Base-by-base conservation (phyloP, 2,797 vertebrate species). In the Typhlichthys eigenmanni region DNA sequence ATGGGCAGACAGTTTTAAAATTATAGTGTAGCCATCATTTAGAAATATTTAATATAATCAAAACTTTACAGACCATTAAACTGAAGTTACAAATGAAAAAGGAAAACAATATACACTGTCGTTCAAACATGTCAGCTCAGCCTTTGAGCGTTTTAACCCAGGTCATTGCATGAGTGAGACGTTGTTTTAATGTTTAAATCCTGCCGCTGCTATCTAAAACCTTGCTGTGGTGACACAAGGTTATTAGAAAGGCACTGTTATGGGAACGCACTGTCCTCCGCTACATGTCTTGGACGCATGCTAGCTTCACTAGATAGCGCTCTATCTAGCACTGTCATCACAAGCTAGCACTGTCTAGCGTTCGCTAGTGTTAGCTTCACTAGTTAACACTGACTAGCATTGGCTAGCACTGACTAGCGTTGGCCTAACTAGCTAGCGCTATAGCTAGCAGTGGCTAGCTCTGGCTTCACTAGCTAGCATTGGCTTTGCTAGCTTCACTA, bases 191-290 rank as follows among this genome's bases (percentile, higher is more conserved):
- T 19, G 66, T 71, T 70, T 55, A 76, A 65, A 63, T 78, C 62
- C 68, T 63, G 56, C 68, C 70, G 60, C 66, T 62, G 68, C 47
- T 72, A 51, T 65, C 72, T 55, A 61, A 62, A 72, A 72, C 66
- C 47, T 55, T 64, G 57, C 55, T 24, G 17, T 34, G 66, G 84
- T 55, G 57, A 47, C 58, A 57, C 83, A 82, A 84, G 74, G 76
- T 76, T 79, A 76, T 67, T 19, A 64, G 64, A 5, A 43, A 32
- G 78, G 50, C 57, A 58, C 45, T 84, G 79, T 88, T 89, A 62
- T 83, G 70, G 57, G 80, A 82, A 90, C 82, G 45, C 1, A 0
- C 5, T 16, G 75, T 80, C 64, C 73, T 80, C 17, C 55, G 60
- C 32, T 11, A 29, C 8, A 12, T 10, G 1, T 71, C 71, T 63